Base-by-base conservation (phyloP, 1,140 invertebrate species). In the Ganaspis sp. region DNA sequence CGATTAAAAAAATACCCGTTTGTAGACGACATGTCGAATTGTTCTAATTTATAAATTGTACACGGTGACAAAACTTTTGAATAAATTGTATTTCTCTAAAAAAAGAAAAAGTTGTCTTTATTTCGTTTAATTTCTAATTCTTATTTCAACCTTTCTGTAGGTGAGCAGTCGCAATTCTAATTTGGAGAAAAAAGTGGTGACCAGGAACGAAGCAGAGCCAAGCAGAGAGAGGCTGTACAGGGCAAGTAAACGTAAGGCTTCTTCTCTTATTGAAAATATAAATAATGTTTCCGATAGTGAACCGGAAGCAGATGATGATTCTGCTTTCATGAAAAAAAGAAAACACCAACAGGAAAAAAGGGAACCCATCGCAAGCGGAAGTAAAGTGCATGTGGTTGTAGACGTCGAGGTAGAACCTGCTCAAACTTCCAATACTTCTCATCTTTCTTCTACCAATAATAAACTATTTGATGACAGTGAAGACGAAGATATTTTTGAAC, bases 81-180 rank as follows among this genome's bases (percentile, higher is more conserved):
- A 85, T 86, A 86, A 86, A 87, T 85, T 77, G 26, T 84, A 87
- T 85, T 86, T 87, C 76, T 79, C 69, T 83, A 81, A 80, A 87
- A 85, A 84, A 74, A 37, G 77, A 38, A 76, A 45, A 78, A 76
- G 54, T 71, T 80, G 81, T 38, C 76, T 82, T 85, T 74, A 21
- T 76, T 81, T 42, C 84, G 29, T 69, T 77, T 38, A 58, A 72
- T 81, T 82, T 86, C 80, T 84, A 76, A 83, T 86, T 80, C 74
- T 82, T 75, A 64, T 80, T 82, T 82, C 72, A 77, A 77, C 45
- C 37, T 87, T 85, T 82, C 74, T 79, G 8, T 86, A 87, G 86
- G 82, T 86, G 71, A 77, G 69, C 49, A 72, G n/a, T 19, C 45
- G 64, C 78, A 83, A 77, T 58, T 29, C 49, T 75, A 86, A 77